Evolutionary conservation across 2,797 vertebrate genomes (phyloP).

Genomic region (Natrix natrix): DNA sequence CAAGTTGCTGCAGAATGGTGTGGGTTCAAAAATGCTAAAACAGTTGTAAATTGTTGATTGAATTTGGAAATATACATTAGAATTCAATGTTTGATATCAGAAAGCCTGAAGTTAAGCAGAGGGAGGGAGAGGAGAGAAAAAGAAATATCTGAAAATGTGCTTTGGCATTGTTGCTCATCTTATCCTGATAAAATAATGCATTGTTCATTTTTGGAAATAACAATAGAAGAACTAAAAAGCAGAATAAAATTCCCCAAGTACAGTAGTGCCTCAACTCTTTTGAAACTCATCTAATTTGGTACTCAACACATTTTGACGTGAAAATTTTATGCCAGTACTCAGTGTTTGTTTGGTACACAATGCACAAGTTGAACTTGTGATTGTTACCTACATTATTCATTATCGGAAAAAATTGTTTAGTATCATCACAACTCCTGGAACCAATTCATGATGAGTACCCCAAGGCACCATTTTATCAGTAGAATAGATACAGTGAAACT

Average conservation of each 20-base stretch:
- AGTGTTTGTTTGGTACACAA: background rate
- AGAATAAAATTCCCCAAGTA: background rate
- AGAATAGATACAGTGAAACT: no score
- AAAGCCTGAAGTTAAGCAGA: background rate
- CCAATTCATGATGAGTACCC: background rate
- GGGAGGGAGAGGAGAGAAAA: background rate
- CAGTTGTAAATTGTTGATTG: constrained; percentile 41
- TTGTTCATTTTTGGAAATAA: background rate
- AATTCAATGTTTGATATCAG: background rate
- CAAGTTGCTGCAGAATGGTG: background rate
- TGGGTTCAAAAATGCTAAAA: constrained; percentile 45
- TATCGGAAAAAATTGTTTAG: background rate
- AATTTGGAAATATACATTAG: constrained; percentile 33
- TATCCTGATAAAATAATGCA: background rate
- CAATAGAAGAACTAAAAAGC: background rate
- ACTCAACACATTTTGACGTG: background rate
- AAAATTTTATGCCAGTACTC: background rate
- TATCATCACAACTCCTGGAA: background rate
- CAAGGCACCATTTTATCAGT: background rate
- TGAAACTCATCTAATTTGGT: background rate
- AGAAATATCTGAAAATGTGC: constrained; percentile 44
- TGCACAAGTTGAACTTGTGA: background rate
- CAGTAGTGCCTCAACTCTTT: background rate
- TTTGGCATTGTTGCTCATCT: constrained; percentile 44
- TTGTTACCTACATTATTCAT: background rate